A percentile compares a stretch with the other conserved stretches of the same genome.
Evolutionary conservation across 64 coral and sea anemone species (phyloP).

Genomic region (Cladopsammia gracilis): DNA sequence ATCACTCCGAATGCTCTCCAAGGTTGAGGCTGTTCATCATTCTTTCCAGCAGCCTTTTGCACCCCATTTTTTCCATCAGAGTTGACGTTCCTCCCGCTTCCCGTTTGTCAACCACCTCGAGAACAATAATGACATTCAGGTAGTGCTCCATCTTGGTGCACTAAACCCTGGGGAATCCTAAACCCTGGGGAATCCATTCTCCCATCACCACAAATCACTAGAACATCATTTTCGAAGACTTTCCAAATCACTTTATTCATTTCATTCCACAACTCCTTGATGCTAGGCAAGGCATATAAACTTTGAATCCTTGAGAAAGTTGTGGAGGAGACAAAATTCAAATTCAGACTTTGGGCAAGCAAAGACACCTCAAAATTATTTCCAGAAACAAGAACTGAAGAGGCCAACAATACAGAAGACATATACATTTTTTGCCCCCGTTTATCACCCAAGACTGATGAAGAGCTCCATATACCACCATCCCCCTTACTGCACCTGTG

Average conservation of each 20-base stretch:
- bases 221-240: constrained; percentile 13
- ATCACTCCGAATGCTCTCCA: constrained; percentile 24
- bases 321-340: constrained; percentile 43
- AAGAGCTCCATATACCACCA: constrained; percentile 42
- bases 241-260: constrained; percentile 21
- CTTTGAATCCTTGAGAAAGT: constrained; percentile 58
- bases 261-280: constrained; percentile 2
- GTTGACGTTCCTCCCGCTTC: constrained; percentile 36
- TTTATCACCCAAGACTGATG: constrained; percentile 19
- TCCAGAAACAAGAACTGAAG: constrained; percentile 46
- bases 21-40: constrained; percentile 30
- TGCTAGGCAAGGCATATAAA: constrained; percentile 36
- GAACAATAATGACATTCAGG: constrained; percentile 50
- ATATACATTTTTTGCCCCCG: constrained; percentile 37
- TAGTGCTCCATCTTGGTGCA: constrained; percentile 54
- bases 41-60: constrained; percentile 20
- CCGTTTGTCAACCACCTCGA: constrained; percentile 61
- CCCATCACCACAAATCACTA: constrained; percentile 59
- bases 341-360: constrained; percentile 36
- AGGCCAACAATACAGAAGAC: constrained; percentile 28
- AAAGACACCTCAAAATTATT: constrained; percentile 53
- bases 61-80: constrained; percentile 53
- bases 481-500: constrained; percentile 35
- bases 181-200: constrained; percentile 71
- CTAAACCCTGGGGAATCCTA: constrained; percentile 54